Conservation (phyloP, 2,797 vertebrate genomes). For the Hemibagrus guttatus region DNA sequence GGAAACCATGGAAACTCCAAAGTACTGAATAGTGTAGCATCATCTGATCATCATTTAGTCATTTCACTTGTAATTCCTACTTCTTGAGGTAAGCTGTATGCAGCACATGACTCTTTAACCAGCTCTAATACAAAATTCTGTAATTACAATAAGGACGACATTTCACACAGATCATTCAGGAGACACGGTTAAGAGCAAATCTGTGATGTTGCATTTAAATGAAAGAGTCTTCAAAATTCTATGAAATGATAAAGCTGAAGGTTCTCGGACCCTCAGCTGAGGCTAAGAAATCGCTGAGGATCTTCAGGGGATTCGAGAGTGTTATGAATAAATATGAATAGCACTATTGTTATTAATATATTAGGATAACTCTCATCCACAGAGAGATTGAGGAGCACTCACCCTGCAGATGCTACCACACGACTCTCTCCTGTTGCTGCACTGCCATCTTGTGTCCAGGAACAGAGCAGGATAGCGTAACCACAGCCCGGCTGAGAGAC, state of each 20-base stretch:
- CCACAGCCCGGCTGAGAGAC: slow-evolving; percentile 97
- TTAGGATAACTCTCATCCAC: background rate
- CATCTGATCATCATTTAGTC: background rate
- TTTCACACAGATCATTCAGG: background rate
- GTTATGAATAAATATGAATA: background rate
- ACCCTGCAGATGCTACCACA: slow-evolving; percentile 69
- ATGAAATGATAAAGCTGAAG: background rate
- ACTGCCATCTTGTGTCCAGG: slow-evolving; percentile 82
- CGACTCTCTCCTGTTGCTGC: slow-evolving; percentile 60
- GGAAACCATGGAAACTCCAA: background rate
- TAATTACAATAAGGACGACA: background rate
- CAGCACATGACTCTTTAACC: background rate
- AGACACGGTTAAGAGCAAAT: background rate
- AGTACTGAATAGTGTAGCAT: background rate
- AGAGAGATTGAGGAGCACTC: slow-evolving; percentile 3
- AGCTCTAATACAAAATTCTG: background rate
- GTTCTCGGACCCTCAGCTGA: background rate
- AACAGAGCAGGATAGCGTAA: slow-evolving; percentile 89
- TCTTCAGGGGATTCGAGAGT: background rate
- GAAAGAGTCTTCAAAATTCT: background rate
- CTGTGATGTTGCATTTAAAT: background rate
- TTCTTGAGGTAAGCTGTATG: background rate
- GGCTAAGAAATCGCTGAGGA: background rate
- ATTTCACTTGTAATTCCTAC: background rate
- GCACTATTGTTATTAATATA: background rate